phyloP scores from a whole-genome alignment of 1,140 invertebrate species.

The Hormaphis cornu region DNA sequence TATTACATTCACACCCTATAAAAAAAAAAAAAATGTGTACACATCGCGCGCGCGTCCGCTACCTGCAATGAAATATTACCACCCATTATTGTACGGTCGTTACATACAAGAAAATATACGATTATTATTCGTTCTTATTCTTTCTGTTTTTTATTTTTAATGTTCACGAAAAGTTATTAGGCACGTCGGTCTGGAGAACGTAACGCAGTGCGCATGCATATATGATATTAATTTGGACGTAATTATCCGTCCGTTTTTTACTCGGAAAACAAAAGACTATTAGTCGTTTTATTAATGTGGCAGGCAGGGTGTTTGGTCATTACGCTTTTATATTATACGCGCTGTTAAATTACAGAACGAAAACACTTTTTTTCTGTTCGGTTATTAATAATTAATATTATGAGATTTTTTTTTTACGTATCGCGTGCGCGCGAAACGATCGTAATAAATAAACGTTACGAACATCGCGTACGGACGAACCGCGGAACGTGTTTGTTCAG shows the following conservation, averaged over 20 bases:
- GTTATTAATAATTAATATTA: background rate
- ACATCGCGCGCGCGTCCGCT: background rate
- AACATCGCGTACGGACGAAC: too few relatives aligned
- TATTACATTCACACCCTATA: slow-evolving; percentile 25
- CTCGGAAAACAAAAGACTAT: slow-evolving; percentile 21
- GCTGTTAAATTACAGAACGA: too few relatives aligned
- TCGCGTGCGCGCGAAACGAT: background rate
- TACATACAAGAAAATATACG: too few relatives aligned
- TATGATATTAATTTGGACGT: slow-evolving; percentile 16
- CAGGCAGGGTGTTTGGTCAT: too few relatives aligned
- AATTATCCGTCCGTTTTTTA: slow-evolving; percentile 16
- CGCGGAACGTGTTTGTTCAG: too few relatives aligned
- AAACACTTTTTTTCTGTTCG: background rate
- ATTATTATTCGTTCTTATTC: too few relatives aligned
- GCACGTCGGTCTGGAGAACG: background rate
- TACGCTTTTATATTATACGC: background rate
- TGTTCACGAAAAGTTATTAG: slow-evolving; percentile 16
- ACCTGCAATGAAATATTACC: slow-evolving; percentile 9
- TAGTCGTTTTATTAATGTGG: slow-evolving; percentile 26
- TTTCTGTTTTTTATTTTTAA: background rate
- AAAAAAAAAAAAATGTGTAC: too few relatives aligned
- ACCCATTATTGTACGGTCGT: background rate
- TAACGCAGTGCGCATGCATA: background rate
- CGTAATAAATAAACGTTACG: too few relatives aligned
- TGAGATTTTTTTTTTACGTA: background rate